Evolutionary conservation across 2,888 invertebrate genomes (phyloP).

Genomic region (Odontothrips loti): DNA sequence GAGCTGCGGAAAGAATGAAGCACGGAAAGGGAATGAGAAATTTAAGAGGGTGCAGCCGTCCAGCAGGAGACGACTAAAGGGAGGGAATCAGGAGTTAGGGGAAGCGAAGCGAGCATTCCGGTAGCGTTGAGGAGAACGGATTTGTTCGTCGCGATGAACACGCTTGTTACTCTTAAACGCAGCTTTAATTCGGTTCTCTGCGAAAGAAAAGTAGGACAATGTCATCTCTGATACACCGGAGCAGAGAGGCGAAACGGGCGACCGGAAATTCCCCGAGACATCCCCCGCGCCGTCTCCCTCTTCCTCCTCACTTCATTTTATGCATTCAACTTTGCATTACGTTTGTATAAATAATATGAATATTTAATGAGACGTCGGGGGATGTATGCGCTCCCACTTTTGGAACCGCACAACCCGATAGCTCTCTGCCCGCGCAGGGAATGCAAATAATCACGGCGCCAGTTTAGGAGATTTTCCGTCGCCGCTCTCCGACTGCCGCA

Average conservation of each 20-base stretch:
- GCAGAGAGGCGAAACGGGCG: not conserved
- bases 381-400: not conserved
- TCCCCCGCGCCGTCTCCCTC: not conserved
- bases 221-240: not conserved
- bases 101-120: not conserved
- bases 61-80: no score
- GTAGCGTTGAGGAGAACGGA: not conserved
- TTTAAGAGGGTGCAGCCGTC: no score
- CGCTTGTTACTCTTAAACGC: no score
- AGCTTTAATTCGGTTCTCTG: not conserved
- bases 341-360: conserved; percentile 16
- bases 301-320: not conserved
- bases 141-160: no score
- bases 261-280: not conserved
- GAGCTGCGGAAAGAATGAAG: no score
- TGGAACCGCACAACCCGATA: not conserved
- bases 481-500: no score
- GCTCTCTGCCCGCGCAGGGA: not conserved
- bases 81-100: no score
- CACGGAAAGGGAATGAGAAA: no score
- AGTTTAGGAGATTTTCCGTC: no score
- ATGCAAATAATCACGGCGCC: not conserved
- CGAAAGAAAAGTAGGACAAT: not conserved
- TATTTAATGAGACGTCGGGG: not conserved
- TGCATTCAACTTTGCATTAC: conserved; percentile 22